A percentile compares a stretch with the other conserved stretches of the same genome.
phyloP scores from a whole-genome alignment of 2,888 invertebrate genomes.

The Apotomis betuletana region DNA sequence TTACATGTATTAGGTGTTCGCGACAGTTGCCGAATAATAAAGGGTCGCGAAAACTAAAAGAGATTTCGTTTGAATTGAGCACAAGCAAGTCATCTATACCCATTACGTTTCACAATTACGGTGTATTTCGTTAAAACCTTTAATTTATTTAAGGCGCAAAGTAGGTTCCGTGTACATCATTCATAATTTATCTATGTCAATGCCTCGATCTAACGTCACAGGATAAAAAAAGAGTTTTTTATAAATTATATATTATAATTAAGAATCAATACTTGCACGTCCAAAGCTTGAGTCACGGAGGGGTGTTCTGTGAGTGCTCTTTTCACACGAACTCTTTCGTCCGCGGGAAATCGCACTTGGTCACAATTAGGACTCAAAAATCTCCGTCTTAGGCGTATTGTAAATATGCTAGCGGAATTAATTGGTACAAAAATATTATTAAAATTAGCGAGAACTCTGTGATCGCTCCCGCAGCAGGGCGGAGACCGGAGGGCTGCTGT shows the following conservation, averaged over 20 bases:
- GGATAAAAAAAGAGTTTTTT: too few relatives aligned
- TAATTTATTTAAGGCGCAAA: too few relatives aligned
- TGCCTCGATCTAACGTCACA: too few relatives aligned
- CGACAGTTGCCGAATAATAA: conserved; percentile 19
- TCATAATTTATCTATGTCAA: too few relatives aligned
- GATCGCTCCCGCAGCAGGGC: conserved; percentile 5
- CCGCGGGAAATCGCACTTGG: conserved; percentile 21
- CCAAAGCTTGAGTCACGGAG: too few relatives aligned
- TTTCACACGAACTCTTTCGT: conserved; percentile 7
- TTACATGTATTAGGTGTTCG: conserved; percentile 30
- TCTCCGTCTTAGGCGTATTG: conserved; percentile 29
- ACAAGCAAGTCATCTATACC: not conserved
- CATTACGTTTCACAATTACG: too few relatives aligned
- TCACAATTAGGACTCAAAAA: conserved; percentile 27
- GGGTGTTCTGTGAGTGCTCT: conserved; percentile 1
- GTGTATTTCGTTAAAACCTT: too few relatives aligned
- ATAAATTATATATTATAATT: too few relatives aligned
- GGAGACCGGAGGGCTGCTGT: not conserved
- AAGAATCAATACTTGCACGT: too few relatives aligned
- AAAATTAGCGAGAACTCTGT: conserved; percentile 6
- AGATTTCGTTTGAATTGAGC: conserved; percentile 10
- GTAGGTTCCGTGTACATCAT: too few relatives aligned
- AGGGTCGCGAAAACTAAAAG: conserved; percentile 2
- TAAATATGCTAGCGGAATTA: conserved; percentile 35
- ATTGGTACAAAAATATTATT: conserved; percentile 15